Base-by-base conservation (phyloP, 2,888 invertebrate species). In the Osmoderma eremita region DNA sequence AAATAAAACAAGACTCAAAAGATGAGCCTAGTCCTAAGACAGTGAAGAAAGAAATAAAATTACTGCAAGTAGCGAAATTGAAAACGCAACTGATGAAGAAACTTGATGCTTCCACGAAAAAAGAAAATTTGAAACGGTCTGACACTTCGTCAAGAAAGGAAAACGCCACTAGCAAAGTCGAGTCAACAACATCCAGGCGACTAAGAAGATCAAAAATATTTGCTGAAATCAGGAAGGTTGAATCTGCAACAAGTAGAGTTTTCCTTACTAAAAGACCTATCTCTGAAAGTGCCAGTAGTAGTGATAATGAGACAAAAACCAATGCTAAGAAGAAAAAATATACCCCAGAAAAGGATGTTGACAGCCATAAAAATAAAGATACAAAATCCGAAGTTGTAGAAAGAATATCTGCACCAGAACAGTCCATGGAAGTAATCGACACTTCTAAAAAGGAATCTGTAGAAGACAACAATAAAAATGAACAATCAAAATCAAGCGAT, bases 51-150 rank as follows among this genome's bases (percentile, higher is more conserved):
- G 58, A 65, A 67, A n/a, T 49, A 3, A 45, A 50, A 13, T 22
- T 48, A 13, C 49, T 38, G 17, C 71, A 76, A 69, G 73, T 77
- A 10, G 75, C 76, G 3, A 78, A 78, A 69, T 66, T 80, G 50
- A 80, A 79, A 68, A 75, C 75, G 22, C 77, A 78, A 54, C 72
- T 80, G 62, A 78, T 78, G 77, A 76, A 76, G 12, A 80, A 79
- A 72, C 70, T 79, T 48, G 39, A 39, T 12, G 72, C 72, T 42
- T 56, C 66, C 10, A 1, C 30, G 30, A 30, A 30, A 10, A 30
- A 10, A 10, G 30, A 30, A 30, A 30, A 30, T 30, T 10, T 30
- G 10, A 30, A 10, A 5, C 30, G 30, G 30, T 30, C 3, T 6
- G 30, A 10, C 10, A 10, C 30, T 5, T 61, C 66, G 15, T 13